Evolutionary conservation across 2,888 invertebrate species (phyloP), one percentile per base, ranked within the genome.

Genomic region (Dasysyrphus tricinctus): DNA sequence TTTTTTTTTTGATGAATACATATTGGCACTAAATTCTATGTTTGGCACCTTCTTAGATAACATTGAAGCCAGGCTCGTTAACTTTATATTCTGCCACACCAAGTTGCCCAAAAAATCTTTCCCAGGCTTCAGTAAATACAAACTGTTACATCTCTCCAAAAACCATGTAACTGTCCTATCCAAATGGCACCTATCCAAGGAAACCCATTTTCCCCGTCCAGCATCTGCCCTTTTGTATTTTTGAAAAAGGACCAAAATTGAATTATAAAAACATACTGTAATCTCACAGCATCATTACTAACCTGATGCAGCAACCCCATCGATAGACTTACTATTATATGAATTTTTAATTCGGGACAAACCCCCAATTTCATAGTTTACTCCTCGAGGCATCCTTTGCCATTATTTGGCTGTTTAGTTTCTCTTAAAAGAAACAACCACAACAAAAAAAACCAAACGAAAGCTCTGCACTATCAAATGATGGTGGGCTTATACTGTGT

Each of bases 341-440:
- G 82, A 86, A 86, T 86, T 75, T 79, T 86, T 86, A 82, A 82
- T 79, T 79, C 78, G 65, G 70, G 70, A 75, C 72, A 61, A 86
- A 78, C 70, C 74, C 86, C 67, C 65, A 86, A 75, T 86, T 79
- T 86, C 59, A 86, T 57, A 78, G 75, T 82, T 7, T 86, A 54
- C 75, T 75, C 67, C 70, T 70, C 51, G 39, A 39, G 56, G 16
- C 29, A 24, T 61, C 14, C 39, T 39, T 19, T 39, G 51, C 65
- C 49, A 39, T 67, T 61, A 39, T 67, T 61, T 54, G 34, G 44
- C 51, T 54, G 39, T 44, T 32, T 39, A 24, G 16, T 37, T 59
- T 39, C 34, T 54, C 29, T 6, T 19, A 44, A 47, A 70, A 34
- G 24, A 24, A 24, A 24, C 1, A 34, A 2, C 2, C 1, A 24